phyloP scores from a whole-genome alignment of 2,888 invertebrate species.

The Hydrotaea cyrtoneurina region DNA sequence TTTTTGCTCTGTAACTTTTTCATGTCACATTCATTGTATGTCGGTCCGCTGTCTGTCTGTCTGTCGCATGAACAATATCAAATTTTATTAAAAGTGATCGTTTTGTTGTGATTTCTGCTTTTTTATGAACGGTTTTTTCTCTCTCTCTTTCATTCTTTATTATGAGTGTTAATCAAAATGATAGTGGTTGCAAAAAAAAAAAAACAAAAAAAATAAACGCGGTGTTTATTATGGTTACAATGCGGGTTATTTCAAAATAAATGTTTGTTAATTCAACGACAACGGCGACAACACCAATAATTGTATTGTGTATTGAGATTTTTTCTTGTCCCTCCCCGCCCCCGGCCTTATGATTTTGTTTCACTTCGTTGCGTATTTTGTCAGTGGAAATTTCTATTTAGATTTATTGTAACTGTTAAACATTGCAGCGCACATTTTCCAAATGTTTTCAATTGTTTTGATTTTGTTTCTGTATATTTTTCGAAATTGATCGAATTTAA shows the following conservation, averaged over 20 bases:
- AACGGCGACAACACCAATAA: constrained; percentile 9
- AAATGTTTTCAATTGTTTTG: constrained; percentile 9
- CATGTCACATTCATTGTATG: not conserved
- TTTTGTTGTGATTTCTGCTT: constrained; percentile 62
- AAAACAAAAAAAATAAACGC: not conserved
- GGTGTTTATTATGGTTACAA: constrained; percentile 33
- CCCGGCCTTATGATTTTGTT: constrained; percentile 4
- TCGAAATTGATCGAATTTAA: constrained; percentile 22
- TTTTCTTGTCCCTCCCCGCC: no score
- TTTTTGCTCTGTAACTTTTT: no score
- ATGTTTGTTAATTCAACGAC: constrained; percentile 31
- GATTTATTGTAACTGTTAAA: constrained; percentile 30
- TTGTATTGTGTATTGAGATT: not conserved
- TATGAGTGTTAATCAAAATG: constrained; percentile 40
- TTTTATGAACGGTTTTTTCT: not conserved
- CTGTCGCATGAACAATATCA: constrained; percentile 44
- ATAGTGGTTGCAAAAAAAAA: constrained; percentile 32
- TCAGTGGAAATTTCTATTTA: constrained; percentile 1
- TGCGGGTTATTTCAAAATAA: constrained; percentile 52
- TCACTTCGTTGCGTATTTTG: not conserved
- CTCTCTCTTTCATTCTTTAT: not conserved
- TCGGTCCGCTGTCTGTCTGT: not conserved
- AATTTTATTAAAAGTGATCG: constrained; percentile 63
- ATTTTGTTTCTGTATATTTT: no score
- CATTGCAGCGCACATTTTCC: not conserved